Evolutionary conservation across 2,797 vertebrate genomes (phyloP).

Genomic region (Babyrousa celebensis): DNA sequence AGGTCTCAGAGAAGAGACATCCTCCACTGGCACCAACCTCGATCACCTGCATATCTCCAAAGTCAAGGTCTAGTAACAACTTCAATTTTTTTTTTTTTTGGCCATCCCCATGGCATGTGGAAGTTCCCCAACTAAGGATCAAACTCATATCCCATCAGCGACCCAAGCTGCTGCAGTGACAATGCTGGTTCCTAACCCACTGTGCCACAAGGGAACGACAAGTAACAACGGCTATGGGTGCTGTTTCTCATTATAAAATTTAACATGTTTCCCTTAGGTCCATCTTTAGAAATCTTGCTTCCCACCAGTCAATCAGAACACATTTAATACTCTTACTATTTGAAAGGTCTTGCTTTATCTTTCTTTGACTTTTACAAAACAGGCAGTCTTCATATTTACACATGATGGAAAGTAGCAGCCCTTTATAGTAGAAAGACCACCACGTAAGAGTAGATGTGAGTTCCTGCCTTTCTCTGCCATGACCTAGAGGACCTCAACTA

Average conservation of each 20-base stretch:
- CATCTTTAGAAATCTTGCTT: background rate
- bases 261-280: background rate
- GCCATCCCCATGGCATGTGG: no score
- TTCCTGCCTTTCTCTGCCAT: no score
- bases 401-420: fast-evolving
- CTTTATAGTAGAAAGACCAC: background rate
- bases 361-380: background rate
- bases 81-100: no score
- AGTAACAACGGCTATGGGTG: background rate
- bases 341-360: background rate
- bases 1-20: background rate
- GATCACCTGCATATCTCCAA: background rate
- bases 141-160: no score
- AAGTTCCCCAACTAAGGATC: no score
- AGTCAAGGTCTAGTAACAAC: background rate
- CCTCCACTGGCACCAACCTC: fast-evolving
- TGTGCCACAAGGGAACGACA: no score
- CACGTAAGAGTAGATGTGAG: background rate
- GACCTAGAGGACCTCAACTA: background rate
- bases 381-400: background rate
- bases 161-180: no score
- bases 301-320: background rate
- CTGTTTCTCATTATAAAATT: fast-evolving
- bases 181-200: no score
- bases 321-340: background rate